These are phyloP conservation scores for Micromesistius poutassou DNA, from an alignment of 2,797 vertebrate species.

Conservation along the genomic window DNA sequence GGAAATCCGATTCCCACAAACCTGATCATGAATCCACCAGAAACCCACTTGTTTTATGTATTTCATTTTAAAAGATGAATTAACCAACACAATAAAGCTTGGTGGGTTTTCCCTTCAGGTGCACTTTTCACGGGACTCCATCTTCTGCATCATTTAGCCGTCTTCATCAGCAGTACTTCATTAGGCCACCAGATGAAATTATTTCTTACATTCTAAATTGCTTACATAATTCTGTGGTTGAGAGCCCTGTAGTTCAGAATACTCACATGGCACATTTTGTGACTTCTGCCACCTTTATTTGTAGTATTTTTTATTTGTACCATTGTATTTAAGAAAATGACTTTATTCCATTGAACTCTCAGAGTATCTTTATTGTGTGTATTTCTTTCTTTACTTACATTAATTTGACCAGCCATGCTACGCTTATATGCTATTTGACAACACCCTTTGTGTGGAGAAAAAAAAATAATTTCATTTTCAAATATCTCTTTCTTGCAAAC, in stretches of 20 bases:
- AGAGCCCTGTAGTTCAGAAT: not conserved
- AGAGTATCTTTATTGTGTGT: not conserved
- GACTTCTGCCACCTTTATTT: too few species aligned
- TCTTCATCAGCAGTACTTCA: not conserved
- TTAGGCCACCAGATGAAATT: constrained; percentile 1
- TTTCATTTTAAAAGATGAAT: not conserved
- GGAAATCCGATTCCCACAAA: constrained; percentile 48
- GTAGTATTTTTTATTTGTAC: not conserved
- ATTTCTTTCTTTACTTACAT: not conserved
- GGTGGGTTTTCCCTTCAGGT: not conserved
- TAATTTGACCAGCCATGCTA: not conserved
- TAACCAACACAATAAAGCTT: not conserved
- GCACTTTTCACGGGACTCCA: not conserved
- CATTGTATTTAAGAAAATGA: not conserved
- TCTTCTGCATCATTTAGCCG: not conserved
- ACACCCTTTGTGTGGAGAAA: not conserved
- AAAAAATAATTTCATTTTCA: not conserved
- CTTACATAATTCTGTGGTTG: not conserved
- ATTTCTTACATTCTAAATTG: not conserved
- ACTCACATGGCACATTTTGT: too few species aligned
- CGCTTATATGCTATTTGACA: not conserved
- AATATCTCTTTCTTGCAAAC: not conserved
- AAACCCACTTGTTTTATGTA: not conserved
- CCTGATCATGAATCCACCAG: not conserved
- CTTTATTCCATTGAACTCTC: not conserved